phyloP scores from a whole-genome alignment of 2,888 invertebrate species.

The Agonopterix heracliana region DNA sequence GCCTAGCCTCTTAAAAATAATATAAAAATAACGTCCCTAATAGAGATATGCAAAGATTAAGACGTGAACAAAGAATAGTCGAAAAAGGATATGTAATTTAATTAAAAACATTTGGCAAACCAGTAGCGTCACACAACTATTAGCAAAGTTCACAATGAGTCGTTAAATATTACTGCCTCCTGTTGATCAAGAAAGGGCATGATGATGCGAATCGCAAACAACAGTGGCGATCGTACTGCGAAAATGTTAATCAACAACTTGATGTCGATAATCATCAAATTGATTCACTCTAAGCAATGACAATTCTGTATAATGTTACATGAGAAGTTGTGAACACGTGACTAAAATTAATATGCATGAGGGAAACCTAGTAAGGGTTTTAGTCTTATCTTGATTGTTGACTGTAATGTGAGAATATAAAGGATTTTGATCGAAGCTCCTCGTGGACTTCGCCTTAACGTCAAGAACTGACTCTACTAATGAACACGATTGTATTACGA shows the following conservation, averaged over 20 bases:
- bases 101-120: conserved; percentile 40
- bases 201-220: conserved; percentile 50
- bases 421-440: no score
- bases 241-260: conserved; percentile 30
- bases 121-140: conserved; percentile 41
- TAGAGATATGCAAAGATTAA: conserved; percentile 8
- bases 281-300: neutral
- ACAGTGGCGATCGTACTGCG: conserved; percentile 32
- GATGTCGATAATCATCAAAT: conserved; percentile 5
- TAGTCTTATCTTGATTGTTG: neutral
- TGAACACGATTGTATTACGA: no score
- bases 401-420: neutral
- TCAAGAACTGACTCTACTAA: no score
- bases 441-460: no score
- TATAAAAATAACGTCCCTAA: conserved; percentile 2
- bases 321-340: conserved; percentile 5
- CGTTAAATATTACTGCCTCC: conserved; percentile 63
- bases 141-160: conserved; percentile 63
- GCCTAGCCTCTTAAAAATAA: no score
- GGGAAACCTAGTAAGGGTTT: neutral
- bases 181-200: conserved; percentile 52
- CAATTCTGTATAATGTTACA: neutral
- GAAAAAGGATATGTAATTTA: conserved; percentile 22
- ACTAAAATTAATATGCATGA: conserved; percentile 1
- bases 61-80: conserved; percentile 7